Base-by-base conservation (phyloP, 2,888 invertebrate species). In the Autographa pulchrina region DNA sequence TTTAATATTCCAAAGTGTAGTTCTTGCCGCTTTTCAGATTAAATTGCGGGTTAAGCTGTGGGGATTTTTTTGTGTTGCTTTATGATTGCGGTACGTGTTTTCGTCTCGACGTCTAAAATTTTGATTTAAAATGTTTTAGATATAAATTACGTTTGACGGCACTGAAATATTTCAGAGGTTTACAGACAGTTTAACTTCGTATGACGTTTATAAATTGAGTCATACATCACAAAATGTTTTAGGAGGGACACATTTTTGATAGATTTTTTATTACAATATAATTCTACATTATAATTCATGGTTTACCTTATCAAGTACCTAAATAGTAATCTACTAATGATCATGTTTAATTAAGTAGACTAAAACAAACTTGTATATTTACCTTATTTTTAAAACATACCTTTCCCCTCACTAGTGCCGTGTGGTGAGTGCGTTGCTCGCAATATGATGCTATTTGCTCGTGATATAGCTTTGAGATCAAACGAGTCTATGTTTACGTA, bases 1-100 rank as follows among this genome's bases (percentile, higher is more conserved):
- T 85, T 82, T 80, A 74, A 83, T 72, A 70, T 74, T 77, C 65
- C 69, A 67, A 70, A 63, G 65, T 70, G 71, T 71, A 62, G 78
- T 72, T 65, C 66, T 67, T 62, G 43, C 32, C 43, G 59, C 13
- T 75, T 68, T 76, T 65, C 63, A 58, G 60, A 77, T 84, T 81
- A 74, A 80, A 82, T 77, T 74, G 52, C 59, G 41, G 66, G 41
- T 76, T 77, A 68, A 84, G 25, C 69, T 63, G 63, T 59, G 68
- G 65, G 62, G 65, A 41, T 66, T 38, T 52, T 32, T 66, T 65
- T 16, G 18, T 18, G 52, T 20, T 20, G 31, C 48, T 6, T 16
- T 31, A 20, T 14, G 25, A 52, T 72, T 65, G 64, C 18, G 35
- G 59, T 48, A 18, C 52, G 13, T 56, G 66, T 62, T 35, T 71